phyloP scores from a whole-genome alignment of 2,888 invertebrate species.

The Lacanobia oleracea region DNA sequence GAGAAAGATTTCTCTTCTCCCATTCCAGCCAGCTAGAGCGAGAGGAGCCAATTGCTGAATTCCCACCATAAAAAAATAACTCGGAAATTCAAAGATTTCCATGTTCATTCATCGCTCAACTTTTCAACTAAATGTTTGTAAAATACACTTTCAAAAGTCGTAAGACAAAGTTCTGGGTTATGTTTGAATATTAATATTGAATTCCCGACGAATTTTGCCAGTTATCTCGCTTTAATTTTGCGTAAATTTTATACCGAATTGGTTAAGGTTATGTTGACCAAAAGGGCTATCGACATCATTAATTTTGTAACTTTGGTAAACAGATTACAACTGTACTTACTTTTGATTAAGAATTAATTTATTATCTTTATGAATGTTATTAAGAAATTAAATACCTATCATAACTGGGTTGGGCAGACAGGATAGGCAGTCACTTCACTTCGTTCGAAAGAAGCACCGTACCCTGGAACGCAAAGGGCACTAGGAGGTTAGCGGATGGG shows the following conservation, averaged over 20 bases:
- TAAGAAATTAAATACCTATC: too few species aligned
- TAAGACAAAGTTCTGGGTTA: slow-evolving; percentile 51
- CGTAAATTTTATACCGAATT: slow-evolving; percentile 38
- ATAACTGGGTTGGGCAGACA: too few species aligned
- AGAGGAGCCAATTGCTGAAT: too few species aligned
- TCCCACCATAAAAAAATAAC: background rate
- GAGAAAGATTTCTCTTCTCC: too few species aligned
- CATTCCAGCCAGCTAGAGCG: too few species aligned
- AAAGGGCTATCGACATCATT: slow-evolving; percentile 25
- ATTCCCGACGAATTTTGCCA: slow-evolving; percentile 36
- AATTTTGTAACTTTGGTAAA: slow-evolving; percentile 20
- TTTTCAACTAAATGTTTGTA: slow-evolving; percentile 47
- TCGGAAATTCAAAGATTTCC: slow-evolving; percentile 32
- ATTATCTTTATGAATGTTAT: background rate
- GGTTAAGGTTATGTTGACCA: slow-evolving; percentile 35
- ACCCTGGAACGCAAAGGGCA: too few species aligned
- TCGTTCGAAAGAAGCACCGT: too few species aligned
- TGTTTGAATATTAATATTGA: slow-evolving; percentile 57
- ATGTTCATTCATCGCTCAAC: slow-evolving; percentile 6
- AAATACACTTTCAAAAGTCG: slow-evolving; percentile 51
- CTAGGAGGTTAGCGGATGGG: too few species aligned
- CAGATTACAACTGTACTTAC: slow-evolving; percentile 1
- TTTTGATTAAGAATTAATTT: background rate
- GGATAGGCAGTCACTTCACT: too few species aligned
- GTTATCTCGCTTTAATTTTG: slow-evolving; percentile 33